Evolutionary conservation across 2,888 invertebrate genomes (phyloP).

Genomic region (Lasioglossum oenotherae): DNA sequence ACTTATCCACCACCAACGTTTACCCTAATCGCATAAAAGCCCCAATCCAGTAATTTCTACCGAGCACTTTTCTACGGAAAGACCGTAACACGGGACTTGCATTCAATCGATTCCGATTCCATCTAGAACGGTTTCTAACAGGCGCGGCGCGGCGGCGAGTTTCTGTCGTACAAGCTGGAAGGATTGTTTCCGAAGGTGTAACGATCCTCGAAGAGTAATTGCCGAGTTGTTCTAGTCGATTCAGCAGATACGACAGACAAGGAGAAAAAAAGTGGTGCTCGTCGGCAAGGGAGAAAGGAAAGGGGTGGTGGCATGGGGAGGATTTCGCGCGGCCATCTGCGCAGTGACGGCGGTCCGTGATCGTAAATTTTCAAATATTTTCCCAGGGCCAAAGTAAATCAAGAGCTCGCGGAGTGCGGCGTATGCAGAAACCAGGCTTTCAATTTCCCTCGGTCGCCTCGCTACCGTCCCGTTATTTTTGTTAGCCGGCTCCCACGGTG

Average conservation of each 20-base stretch:
- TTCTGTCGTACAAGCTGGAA: constrained; percentile 58
- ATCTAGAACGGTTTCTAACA: constrained; percentile 17
- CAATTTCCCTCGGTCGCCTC: constrained; percentile 41
- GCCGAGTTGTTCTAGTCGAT: constrained; percentile 80
- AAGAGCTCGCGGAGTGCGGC: constrained; percentile 56
- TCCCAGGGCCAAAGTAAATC: constrained; percentile 76
- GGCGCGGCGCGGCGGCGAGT: neutral
- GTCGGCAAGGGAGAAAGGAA: constrained; percentile 30
- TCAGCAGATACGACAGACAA: constrained; percentile 76
- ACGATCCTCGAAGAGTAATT: constrained; percentile 81
- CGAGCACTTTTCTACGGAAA: neutral
- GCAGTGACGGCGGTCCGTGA: constrained; percentile 26
- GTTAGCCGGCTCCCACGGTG: constrained; percentile 23
- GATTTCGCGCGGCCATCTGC: constrained; percentile 61
- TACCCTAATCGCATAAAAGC: neutral
- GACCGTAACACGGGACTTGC: neutral
- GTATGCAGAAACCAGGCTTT: constrained; percentile 67
- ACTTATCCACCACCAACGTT: no score
- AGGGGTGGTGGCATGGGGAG: constrained; percentile 35
- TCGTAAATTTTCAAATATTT: constrained; percentile 82
- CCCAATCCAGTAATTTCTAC: neutral
- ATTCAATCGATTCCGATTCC: constrained; percentile 13
- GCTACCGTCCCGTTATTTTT: constrained; percentile 48
- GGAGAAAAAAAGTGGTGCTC: constrained; percentile 49
- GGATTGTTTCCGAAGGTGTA: constrained; percentile 80